These are phyloP conservation scores for Trididemnum nubilum DNA, from an alignment of 23 tunicate genomes.

Conservation along the genomic window DNA sequence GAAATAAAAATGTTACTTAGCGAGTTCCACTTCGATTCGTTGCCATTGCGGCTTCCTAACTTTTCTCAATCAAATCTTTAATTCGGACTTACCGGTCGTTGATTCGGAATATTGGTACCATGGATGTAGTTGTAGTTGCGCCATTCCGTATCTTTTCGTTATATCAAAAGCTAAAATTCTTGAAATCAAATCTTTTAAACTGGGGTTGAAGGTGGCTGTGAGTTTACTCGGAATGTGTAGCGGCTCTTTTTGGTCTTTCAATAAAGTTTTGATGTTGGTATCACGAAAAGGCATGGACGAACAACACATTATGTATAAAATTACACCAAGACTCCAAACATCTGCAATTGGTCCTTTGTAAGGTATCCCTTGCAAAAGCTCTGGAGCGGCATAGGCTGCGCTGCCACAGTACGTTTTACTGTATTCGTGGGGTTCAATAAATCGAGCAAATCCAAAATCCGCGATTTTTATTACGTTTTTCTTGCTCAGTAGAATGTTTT, in stretches of 20 bases:
- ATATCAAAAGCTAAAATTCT: slow-evolving; percentile 67
- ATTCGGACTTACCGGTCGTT: no score
- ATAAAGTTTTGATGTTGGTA: slow-evolving; percentile 70
- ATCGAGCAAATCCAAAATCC: slow-evolving; percentile 94
- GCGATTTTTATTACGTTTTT: slow-evolving; percentile 83
- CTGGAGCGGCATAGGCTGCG: slow-evolving; percentile 99
- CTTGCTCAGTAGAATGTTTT: slow-evolving; percentile 76
- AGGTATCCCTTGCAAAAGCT: slow-evolving; percentile 88
- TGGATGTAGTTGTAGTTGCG: slow-evolving; percentile 53
- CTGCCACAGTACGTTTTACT: slow-evolving; percentile 92
- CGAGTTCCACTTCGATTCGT: no score
- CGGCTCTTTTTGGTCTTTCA: slow-evolving; percentile 77
- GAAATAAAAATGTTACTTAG: no score
- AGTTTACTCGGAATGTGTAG: slow-evolving; percentile 83
- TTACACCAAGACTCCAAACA: slow-evolving; percentile 95
- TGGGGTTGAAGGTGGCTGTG: slow-evolving; percentile 28
- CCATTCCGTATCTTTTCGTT: slow-evolving; percentile 50
- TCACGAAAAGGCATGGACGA: slow-evolving; percentile 98
- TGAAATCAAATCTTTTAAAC: slow-evolving; percentile 53
- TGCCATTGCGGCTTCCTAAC: no score
- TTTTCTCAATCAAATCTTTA: no score
- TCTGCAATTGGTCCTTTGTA: slow-evolving; percentile 90
- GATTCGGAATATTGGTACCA: no score
- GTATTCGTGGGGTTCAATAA: slow-evolving; percentile 49
- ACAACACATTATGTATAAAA: slow-evolving; percentile 93